Evolutionary conservation across 2,113 vertebrate genomes (phyloP), one percentile per base, ranked within the genome.

Genomic region (Chionis minor): DNA sequence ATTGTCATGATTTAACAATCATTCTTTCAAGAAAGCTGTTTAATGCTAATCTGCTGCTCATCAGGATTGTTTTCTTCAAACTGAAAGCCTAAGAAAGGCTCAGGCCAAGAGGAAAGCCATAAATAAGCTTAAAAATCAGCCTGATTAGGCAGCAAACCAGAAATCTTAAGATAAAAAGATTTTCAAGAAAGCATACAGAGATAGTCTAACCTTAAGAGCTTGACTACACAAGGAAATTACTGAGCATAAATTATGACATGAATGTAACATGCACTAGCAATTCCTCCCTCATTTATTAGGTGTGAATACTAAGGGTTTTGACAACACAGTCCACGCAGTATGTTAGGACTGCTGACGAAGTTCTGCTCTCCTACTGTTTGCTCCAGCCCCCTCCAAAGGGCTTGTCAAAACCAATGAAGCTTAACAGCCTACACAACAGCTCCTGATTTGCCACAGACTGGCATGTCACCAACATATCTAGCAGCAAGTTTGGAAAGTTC

Each of bases 1-100:
- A 92, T 82, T 81, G 66, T 92, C 62, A 90, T 72, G 83, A 93
- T 89, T 95, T 96, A 94, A 88, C 78, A 61, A 14, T 11, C 40
- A 65, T 94, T 96, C 81, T 96, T 90, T 94, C 51, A 93, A 40
- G 20, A 87, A 88, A 72, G 40, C 88, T 92, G 45, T 86, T 93
- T 79, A 94, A 82, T 86, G 81, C 32, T 86, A 95, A 95, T 88
- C 59, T 77, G 24, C 62, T 75, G 58, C 81, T 96, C 92, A 87
- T 91, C 87, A 87, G 92, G 74, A 91, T 77, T 87, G 78, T 92
- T 96, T 91, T 85, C 83, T 93, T 96, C 89, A 69, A 91, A 92
- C 19, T 65, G 56, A 81, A 88, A 91, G 24, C 27, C 65, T 40
- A 89, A 65, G 63, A 90, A 92, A 75, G 49, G 35, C 58, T 85